Evolutionary conservation across 2,888 invertebrate genomes (phyloP), one percentile per base, ranked within the genome.

Genomic region (Balanococcus diminutus): DNA sequence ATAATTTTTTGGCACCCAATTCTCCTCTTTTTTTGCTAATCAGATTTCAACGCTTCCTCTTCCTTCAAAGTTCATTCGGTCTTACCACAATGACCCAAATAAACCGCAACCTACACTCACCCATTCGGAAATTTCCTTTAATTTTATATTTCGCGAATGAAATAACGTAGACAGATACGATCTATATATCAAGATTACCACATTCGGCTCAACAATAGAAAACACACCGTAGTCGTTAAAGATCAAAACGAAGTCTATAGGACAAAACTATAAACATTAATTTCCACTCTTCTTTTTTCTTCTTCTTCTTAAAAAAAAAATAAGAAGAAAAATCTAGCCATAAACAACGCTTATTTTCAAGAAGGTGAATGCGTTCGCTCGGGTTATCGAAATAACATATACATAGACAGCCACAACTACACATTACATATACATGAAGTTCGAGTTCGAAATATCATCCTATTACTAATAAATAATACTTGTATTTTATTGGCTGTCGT

Each of bases 211-310:
- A 75, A 75, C 75, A 75, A 75, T 75, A 75, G 75, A 32, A 32
- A 75, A 32, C 28, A 67, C 36, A 75, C 75, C 36, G n/a, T 4
- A 9, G 75, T 75, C 32, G 75, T 75, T 75, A 75, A 75, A 32
- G 28, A 75, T n/a, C n/a, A 75, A 75, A 75, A 75, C 75, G 75
- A 75, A 32, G 75, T 75, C 75, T 75, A 75, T 75, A n/a, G 75
- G 75, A 75, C 75, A 75, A 75, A 75, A 75, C 75, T 75, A 75
- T 75, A 75, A 75, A 75, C 75, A 75, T 75, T 75, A 75, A 75
- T 75, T 75, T 75, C 75, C 75, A 75, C 75, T 32, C 75, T 75
- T 31, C 75, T 32, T 75, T 19, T 32, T 19, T 51, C n/a, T n/a
- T n/a, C n/a, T n/a, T n/a, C n/a, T n/a, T n/a, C n/a, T n/a, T n/a